Base-by-base conservation (phyloP, 2,888 invertebrate genomes). In the Rotaria magnacalcarata region DNA sequence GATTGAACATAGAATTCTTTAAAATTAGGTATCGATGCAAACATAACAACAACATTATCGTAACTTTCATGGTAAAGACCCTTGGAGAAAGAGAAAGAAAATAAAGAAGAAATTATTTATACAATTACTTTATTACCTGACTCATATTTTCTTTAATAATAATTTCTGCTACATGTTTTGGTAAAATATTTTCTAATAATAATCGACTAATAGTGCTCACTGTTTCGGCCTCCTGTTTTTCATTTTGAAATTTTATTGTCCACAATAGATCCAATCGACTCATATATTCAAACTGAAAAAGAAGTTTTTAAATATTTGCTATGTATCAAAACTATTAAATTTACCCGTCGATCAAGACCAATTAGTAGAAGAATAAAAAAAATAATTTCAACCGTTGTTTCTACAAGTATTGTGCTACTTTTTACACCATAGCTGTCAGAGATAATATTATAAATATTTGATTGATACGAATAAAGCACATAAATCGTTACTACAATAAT, bases 191-290 rank as follows among this genome's bases (percentile, higher is more conserved):
- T 91, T 97, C 96, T 87, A 98, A 92, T 11, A 98, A 93, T 89
- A 97, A 95, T 93, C 96, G 97, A 91, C 97, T 98, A 87, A 97
- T 96, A 58, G 96, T 96, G 87, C 96, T 93, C 95, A 96, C 97
- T 0, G 95, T 96, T 91, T 97, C 96, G 5, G 96, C 96, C 90
- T 97, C 96, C 89, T 96, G 96, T 90, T 96, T 96, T 90, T 98
- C 97, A 43, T 95, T 94, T 86, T 93, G 92, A 74, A 97, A 93
- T 91, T 96, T 96, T 80, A 95, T 95, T 90, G 96, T 95, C 96
- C 97, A 97, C 8, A 96, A 92, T 91, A 95, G 96, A 91, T 97
- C 96, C 0, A 96, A 95, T 85, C 97, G 93, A 0, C 96, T 94
- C 0, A 96, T 95, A 90, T 95, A 95, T 91, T 97, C 96, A 41